phyloP scores from a whole-genome alignment of 2,888 invertebrate genomes.

The Chrysopilus asiliformis region DNA sequence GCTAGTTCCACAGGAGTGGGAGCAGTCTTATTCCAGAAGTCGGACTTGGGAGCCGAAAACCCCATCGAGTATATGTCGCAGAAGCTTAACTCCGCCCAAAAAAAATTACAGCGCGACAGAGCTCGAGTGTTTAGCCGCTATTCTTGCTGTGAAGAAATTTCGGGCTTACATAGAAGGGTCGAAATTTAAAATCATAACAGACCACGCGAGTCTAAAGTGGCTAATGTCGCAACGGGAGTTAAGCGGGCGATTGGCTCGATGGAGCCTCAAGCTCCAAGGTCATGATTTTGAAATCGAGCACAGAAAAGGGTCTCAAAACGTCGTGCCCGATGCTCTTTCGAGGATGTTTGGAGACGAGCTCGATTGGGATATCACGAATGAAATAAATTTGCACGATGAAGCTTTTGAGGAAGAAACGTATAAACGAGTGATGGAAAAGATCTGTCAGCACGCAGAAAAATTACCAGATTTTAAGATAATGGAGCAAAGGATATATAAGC shows the following conservation, averaged over 20 bases:
- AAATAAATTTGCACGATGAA: no score
- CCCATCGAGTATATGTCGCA: not conserved
- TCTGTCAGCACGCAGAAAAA: no score
- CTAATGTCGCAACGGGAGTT: not conserved
- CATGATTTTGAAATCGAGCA: not conserved
- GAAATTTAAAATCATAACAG: not conserved
- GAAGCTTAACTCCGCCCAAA: not conserved
- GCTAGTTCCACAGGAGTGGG: not conserved
- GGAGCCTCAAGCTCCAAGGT: no score
- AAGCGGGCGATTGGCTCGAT: not conserved
- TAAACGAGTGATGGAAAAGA: no score
- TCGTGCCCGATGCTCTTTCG: not conserved
- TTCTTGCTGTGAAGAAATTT: constrained; percentile 9
- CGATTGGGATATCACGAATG: no score
- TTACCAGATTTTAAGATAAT: not conserved
- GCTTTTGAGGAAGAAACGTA: no score
- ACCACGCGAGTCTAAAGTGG: no score
- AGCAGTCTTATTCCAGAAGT: not conserved
- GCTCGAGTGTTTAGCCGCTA: no score
- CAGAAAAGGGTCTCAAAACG: not conserved
- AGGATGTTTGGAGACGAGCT: not conserved
- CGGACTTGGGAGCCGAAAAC: not conserved
- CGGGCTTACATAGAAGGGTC: constrained; percentile 9
- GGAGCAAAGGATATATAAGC: not conserved
- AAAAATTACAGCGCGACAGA: not conserved